phyloP scores from a whole-genome alignment of 1,140 invertebrate genomes.

The Drosophila mauritiana region DNA sequence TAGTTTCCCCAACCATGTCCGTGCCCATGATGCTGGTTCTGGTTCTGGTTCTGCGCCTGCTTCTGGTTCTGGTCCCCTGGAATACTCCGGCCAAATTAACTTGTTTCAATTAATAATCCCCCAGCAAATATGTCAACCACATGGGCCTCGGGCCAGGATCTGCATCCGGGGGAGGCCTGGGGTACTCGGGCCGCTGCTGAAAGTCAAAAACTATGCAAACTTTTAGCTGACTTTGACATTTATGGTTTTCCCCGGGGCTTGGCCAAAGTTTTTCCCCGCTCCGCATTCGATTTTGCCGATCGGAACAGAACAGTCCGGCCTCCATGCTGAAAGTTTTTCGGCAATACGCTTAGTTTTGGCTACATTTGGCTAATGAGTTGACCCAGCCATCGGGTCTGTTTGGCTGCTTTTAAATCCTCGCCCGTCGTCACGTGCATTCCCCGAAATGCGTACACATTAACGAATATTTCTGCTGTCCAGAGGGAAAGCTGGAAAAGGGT shows the following conservation, averaged over 20 bases:
- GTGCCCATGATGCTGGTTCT: slow-evolving; percentile 9
- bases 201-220: slow-evolving; percentile 83
- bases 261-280: slow-evolving; percentile 54
- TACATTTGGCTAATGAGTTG: slow-evolving; percentile 81
- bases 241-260: slow-evolving; percentile 74
- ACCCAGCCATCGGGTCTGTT: slow-evolving; percentile 26
- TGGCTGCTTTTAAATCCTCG: slow-evolving; percentile 20
- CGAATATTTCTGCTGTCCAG: slow-evolving; percentile 35
- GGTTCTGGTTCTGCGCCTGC: slow-evolving; percentile 1
- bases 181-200: slow-evolving; percentile 47
- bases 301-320: slow-evolving; percentile 14
- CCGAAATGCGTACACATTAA: slow-evolving; percentile 56
- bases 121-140: slow-evolving; percentile 84
- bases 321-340: slow-evolving; percentile 55
- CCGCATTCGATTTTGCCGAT: slow-evolving; percentile 66
- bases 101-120: slow-evolving; percentile 84
- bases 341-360: slow-evolving; percentile 71
- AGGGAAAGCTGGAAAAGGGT: slow-evolving; percentile 16
- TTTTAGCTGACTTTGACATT: slow-evolving; percentile 82
- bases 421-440: slow-evolving; percentile 58
- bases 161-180: slow-evolving; percentile 8
- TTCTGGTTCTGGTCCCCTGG: slow-evolving; percentile 9
- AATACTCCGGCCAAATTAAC: slow-evolving; percentile 82
- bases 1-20: slow-evolving; percentile 15
- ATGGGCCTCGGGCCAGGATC: slow-evolving; percentile 46